Evolutionary conservation across 2,113 vertebrate species (phyloP), one percentile per base, ranked within the genome.

Genomic region (Tetrao urogallus): DNA sequence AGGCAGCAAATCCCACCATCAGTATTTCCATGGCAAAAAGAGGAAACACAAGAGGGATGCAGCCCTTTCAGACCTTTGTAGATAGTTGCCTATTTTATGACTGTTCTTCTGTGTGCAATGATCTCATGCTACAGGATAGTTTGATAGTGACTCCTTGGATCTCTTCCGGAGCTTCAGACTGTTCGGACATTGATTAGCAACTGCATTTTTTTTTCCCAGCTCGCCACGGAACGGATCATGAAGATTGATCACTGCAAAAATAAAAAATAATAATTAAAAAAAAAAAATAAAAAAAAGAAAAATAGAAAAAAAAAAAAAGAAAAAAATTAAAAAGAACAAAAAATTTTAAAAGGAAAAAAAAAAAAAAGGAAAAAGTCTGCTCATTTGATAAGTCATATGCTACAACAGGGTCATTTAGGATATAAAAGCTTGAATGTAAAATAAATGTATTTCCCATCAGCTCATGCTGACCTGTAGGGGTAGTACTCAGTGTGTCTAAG

Each of bases 1-100:
- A 89, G 98, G 97, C 96, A 98, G 97, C 98, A 99, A 99, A 97
- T 98, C 98, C 54, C 98, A 99, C 95, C 98, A 98, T 94, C 99
- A 98, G 95, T 98, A 98, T 95, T 98, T 95, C 98, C 98, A 98
- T n/a, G 98, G 98, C 97, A 99, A 99, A 97, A 99, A 98, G 97
- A 98, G 99, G 98, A 99, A 99, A 98, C 99, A 99, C 97, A 98
- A 99, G 97, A 98, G 98, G 86, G 99, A 99, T 89, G 96, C 97
- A 1, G 97, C 97, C 92, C 98, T 99, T 69, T 98, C 99, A 70
- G 99, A 99, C 96, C 98, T 99, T 57, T 99, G 98, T 98, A 99
- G 99, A 99, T 99, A 99, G 98, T 97, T 93, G 89, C 95, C 97
- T 86, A 64, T 93, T 88, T 96, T 65, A 86, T 82, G 97, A 97